Percentiles rank a stretch among this genome's conserved stretches.
These are phyloP conservation scores for Telmatochromis sp. DNA, from an alignment of 2,113 vertebrate species.

Conservation along the genomic window DNA sequence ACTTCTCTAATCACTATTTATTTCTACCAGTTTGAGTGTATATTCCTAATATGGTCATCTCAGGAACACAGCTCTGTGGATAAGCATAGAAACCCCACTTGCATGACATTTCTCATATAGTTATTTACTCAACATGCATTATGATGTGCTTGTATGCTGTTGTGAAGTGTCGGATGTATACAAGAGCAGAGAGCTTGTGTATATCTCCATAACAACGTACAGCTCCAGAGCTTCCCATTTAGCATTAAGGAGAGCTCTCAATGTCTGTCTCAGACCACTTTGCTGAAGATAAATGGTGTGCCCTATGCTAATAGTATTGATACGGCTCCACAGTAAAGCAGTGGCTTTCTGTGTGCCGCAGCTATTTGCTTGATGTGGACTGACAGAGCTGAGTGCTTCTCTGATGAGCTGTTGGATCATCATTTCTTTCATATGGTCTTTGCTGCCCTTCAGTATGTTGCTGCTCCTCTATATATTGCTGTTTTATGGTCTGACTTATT, in stretches of 20 bases:
- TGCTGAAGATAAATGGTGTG: slow-evolving; percentile 8
- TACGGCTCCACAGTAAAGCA: slow-evolving; percentile 14
- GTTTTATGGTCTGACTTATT: neutral
- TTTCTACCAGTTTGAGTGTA: neutral
- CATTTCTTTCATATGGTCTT: neutral
- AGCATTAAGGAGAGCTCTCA: neutral
- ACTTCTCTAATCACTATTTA: neutral
- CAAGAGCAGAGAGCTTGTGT: neutral
- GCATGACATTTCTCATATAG: neutral
- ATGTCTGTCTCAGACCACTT: slow-evolving; percentile 36
- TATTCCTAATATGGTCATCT: neutral
- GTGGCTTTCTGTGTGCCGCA: neutral
- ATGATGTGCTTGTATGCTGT: neutral
- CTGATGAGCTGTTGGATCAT: neutral
- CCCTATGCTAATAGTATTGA: slow-evolving; percentile 24
- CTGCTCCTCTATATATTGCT: neutral
- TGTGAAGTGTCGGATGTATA: neutral
- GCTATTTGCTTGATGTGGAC: slow-evolving; percentile 18
- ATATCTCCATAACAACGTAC: neutral
- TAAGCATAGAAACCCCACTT: neutral
- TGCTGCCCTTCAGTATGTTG: neutral
- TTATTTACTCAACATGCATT: neutral
- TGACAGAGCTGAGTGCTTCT: slow-evolving; percentile 29
- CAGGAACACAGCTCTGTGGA: neutral
- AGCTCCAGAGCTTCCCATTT: neutral